Conservation (phyloP, 2,797 vertebrate genomes). For the Sebastes cheni region DNA sequence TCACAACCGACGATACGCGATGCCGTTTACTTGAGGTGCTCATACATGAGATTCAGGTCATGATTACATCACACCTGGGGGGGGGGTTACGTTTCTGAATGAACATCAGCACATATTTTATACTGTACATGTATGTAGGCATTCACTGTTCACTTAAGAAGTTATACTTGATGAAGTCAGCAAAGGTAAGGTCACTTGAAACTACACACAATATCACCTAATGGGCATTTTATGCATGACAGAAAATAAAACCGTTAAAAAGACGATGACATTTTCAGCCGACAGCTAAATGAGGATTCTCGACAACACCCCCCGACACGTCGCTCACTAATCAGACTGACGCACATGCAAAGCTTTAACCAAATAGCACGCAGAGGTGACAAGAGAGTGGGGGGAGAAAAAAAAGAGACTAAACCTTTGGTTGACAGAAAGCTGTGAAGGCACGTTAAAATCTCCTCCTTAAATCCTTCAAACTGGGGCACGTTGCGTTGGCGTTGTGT, state of each 20-base stretch:
- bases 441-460: slow-evolving; percentile 70
- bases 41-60: slow-evolving; percentile 64
- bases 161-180: slow-evolving; percentile 59
- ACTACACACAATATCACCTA: slow-evolving; percentile 57
- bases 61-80: slow-evolving; percentile 69
- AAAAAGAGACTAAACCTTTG: slow-evolving; percentile 66
- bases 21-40: slow-evolving; percentile 66
- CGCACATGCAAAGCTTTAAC: slow-evolving; percentile 76
- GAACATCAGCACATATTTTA: slow-evolving; percentile 51
- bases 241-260: background rate
- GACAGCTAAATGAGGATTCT: slow-evolving; percentile 35
- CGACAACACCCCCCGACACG: slow-evolving; percentile 30
- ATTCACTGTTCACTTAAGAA: slow-evolving; percentile 60
- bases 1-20: slow-evolving; percentile 52
- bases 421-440: slow-evolving; percentile 76
- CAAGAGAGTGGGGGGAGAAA: slow-evolving; percentile 22
- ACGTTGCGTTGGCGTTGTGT: slow-evolving; percentile 35
- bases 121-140: slow-evolving; percentile 65
- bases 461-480: slow-evolving; percentile 63
- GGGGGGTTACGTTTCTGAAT: slow-evolving; percentile 44
- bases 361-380: slow-evolving; percentile 51
- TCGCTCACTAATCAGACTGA: slow-evolving; percentile 35
- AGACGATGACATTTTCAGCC: slow-evolving; percentile 23
- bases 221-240: slow-evolving; percentile 47
- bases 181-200: slow-evolving; percentile 83